Evolutionary conservation across 2,113 vertebrate genomes (phyloP), one percentile per base, ranked within the genome.

Genomic region (Chaenogobius annularis): DNA sequence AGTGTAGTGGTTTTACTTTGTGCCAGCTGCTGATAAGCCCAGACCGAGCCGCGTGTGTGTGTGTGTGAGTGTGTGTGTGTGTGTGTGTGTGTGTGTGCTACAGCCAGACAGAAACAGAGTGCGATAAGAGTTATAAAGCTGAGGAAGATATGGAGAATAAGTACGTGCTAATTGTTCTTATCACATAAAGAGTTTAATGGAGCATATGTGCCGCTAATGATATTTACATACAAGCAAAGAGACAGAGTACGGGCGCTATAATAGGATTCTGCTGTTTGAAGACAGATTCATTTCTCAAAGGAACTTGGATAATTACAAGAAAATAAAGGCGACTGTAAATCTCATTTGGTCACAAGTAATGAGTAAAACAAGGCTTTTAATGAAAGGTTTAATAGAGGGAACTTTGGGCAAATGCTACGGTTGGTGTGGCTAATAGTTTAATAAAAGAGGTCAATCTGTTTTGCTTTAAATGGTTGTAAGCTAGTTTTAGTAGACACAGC

Each of bases 21-120:
- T 77, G 78, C 63, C 73, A 75, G 62, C 55, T 69, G 70, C 77
- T n/a, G 68, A 82, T 87, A 76, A 81, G 56, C 75, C 54, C 3
- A 43, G 55, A 48, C 44, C 71, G 69, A 83, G 70, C 47, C 26
- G 26, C 4, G 26, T 31, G 26, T 31, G 26, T 31, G 4, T 31
- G 26, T 31, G 26, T 31, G 26, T 31, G 26, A 2, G 26, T 31
- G 26, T 31, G 4, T 31, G 26, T 31, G 26, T 31, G 26, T 31
- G 26, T 31, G 4, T 31, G 26, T 31, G 26, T 37, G 66, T 69
- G 79, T 73, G 72, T 72, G 72, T n/a, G 13, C 70, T 68, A 67
- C 65, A 15, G 63, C 37, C 56, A 77, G 65, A 20, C 8, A 55
- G 35, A 46, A 20, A 63, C 31, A 40, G 14, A 63, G 69, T 65